phyloP scores from a whole-genome alignment of 2,113 vertebrate genomes.

The Eidolon helvum region DNA sequence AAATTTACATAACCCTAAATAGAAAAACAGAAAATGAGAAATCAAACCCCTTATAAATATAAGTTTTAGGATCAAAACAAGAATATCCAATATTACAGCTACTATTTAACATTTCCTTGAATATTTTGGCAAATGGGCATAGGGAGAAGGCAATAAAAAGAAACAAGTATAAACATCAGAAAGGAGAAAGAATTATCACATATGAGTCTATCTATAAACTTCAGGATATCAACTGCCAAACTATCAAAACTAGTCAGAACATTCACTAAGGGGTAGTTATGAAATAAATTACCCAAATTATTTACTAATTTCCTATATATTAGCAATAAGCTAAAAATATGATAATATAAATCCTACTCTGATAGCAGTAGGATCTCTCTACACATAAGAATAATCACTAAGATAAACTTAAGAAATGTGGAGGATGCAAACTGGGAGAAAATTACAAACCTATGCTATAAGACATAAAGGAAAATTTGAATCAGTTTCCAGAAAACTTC shows the following conservation, averaged over 20 bases:
- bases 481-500: neutral
- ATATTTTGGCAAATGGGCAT: neutral
- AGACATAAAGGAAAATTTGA: neutral
- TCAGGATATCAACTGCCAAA: neutral
- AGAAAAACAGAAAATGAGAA: slow-evolving; percentile 47
- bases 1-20: neutral
- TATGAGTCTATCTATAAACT: neutral
- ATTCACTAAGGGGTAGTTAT: neutral
- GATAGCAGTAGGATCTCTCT: neutral
- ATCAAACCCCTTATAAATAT: neutral
- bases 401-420: neutral
- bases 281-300: neutral
- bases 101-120: slow-evolving; percentile 6
- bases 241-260: neutral
- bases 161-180: neutral
- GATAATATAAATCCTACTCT: neutral
- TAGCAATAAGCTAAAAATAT: slow-evolving; percentile 9
- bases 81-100: neutral
- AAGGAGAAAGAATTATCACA: neutral
- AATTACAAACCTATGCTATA: neutral
- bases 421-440: neutral
- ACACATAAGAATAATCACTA: neutral
- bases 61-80: neutral
- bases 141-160: slow-evolving; percentile 1
- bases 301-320: neutral